These are phyloP conservation scores for Polypedilum vanderplanki DNA, from an alignment of 1,140 invertebrate genomes.

Conservation along the genomic window DNA sequence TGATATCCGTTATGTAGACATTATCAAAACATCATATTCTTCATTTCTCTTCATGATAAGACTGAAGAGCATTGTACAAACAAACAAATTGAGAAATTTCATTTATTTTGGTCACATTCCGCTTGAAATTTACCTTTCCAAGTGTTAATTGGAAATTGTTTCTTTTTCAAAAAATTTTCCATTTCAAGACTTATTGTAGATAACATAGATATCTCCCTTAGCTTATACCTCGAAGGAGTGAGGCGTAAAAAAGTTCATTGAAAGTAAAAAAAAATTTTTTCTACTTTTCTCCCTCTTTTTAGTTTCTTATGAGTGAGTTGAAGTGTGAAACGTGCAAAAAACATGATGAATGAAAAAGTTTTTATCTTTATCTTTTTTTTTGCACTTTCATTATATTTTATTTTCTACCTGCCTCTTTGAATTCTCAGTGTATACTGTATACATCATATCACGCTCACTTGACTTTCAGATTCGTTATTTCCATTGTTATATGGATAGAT, in stretches of 20 bases:
- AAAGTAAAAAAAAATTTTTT: background rate
- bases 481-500: too few relatives aligned
- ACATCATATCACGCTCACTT: too few relatives aligned
- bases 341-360: slow-evolving; percentile 19
- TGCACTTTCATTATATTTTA: background rate
- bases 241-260: background rate
- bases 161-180: background rate
- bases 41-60: too few relatives aligned
- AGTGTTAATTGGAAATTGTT: background rate
- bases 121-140: background rate
- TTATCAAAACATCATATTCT: too few relatives aligned
- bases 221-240: background rate
- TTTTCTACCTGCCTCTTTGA: too few relatives aligned
- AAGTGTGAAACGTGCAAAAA: background rate
- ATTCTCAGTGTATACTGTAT: too few relatives aligned
- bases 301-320: background rate
- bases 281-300: background rate
- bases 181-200: background rate
- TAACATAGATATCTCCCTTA: too few relatives aligned
- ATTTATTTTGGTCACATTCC: background rate
- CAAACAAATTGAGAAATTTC: too few relatives aligned
- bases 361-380: background rate
- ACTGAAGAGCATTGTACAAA: too few relatives aligned
- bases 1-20: background rate
- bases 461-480: too few relatives aligned